A percentile compares a stretch with the other conserved stretches of the same genome.
Conservation (phyloP, 30 jellyfish, hydroid and myxozoan species). For the Nemopilema nomurai region DNA sequence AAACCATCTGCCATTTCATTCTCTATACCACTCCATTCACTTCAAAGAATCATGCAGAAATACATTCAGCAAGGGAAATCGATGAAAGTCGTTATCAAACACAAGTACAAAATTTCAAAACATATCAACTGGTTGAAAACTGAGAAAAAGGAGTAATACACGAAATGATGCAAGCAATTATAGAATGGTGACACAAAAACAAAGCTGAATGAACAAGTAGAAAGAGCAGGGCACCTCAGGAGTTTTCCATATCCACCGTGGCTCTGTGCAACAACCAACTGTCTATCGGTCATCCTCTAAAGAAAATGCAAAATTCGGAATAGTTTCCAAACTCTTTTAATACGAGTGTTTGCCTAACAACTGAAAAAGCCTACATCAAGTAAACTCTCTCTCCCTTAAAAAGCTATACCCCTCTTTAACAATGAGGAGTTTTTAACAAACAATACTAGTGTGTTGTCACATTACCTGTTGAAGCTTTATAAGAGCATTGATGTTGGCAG, state of each 20-base stretch:
- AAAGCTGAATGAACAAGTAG: background rate
- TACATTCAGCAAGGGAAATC: background rate
- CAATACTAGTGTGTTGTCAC: background rate
- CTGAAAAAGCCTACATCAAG: too few species aligned
- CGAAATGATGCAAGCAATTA: too few species aligned
- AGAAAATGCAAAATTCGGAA: background rate
- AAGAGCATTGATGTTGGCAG: constrained; percentile 74
- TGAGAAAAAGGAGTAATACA: too few species aligned
- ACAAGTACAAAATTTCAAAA: too few species aligned
- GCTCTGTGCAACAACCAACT: constrained; percentile 39
- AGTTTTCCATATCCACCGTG: constrained; percentile 93
- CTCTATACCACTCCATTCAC: constrained; percentile 98
- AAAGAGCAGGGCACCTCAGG: constrained; percentile 67
- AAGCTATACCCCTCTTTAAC: too few species aligned
- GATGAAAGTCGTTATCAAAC: too few species aligned
- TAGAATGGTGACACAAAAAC: background rate
- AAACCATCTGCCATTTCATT: constrained; percentile 90
- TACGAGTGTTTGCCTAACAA: too few species aligned
- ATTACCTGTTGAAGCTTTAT: constrained; percentile 83
- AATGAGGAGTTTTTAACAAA: too few species aligned
- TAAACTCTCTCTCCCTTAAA: too few species aligned
- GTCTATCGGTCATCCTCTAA: constrained; percentile 70
- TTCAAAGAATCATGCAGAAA: constrained; percentile 3
- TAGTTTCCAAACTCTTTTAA: too few species aligned
- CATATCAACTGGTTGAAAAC: too few species aligned